A percentile compares a stretch with the other conserved stretches of the same genome.
Evolutionary conservation across 1,140 invertebrate species (phyloP).

Genomic region (Caerostris extrusa): DNA sequence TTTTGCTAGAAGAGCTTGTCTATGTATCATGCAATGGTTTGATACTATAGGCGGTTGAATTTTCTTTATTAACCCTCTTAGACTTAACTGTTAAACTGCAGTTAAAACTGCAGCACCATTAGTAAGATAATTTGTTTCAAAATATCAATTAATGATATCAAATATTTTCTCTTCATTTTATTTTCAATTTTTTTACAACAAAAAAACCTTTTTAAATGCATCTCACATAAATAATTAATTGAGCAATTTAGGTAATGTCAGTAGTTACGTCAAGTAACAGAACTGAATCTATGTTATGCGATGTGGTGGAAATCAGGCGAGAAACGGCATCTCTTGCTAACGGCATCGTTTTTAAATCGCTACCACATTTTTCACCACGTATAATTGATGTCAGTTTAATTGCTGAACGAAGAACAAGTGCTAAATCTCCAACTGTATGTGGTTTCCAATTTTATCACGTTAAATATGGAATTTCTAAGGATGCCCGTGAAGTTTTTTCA

Average conservation of each 20-base stretch:
- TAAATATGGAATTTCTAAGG: slow-evolving; percentile 42
- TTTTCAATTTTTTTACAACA: neutral
- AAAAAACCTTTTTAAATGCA: neutral
- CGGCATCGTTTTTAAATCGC: neutral
- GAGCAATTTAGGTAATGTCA: slow-evolving; percentile 20
- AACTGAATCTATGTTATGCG: neutral
- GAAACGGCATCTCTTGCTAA: neutral
- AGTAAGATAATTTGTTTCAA: neutral
- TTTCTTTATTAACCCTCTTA: slow-evolving; percentile 35
- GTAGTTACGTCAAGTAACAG: slow-evolving; percentile 34
- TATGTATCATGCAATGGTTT: slow-evolving; percentile 14
- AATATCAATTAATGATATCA: neutral
- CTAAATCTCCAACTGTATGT: neutral
- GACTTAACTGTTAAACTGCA: too few relatives aligned
- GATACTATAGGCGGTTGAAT: neutral
- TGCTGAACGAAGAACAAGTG: neutral
- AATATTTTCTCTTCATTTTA: neutral
- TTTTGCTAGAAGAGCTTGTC: slow-evolving; percentile 40
- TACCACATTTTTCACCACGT: neutral
- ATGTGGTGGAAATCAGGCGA: neutral
- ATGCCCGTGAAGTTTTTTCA: neutral
- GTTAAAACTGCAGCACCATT: neutral
- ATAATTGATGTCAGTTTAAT: slow-evolving; percentile 41
- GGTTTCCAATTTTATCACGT: slow-evolving; percentile 27
- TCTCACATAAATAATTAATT: slow-evolving; percentile 26